A percentile compares a stretch with the other conserved stretches of the same genome.
These are phyloP conservation scores for Semotilus atromaculatus DNA, from an alignment of 2,797 vertebrate genomes.

Conservation along the genomic window DNA sequence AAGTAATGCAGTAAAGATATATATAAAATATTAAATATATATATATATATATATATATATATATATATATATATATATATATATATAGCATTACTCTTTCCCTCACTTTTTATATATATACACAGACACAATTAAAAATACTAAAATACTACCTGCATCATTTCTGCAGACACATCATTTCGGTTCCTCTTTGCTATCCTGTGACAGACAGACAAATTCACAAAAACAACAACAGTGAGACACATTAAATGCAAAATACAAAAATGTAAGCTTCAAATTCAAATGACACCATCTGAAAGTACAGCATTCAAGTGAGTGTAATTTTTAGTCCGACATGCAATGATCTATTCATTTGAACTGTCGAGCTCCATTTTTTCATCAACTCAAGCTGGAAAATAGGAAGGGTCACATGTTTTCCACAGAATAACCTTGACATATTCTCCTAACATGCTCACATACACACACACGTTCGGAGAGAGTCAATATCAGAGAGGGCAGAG, in stretches of 20 bases:
- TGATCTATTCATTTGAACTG: slow-evolving; percentile 44
- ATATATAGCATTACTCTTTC: too few relatives aligned
- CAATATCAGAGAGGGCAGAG: slow-evolving; percentile 16
- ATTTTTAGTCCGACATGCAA: slow-evolving; percentile 32
- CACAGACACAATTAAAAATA: slow-evolving; percentile 6
- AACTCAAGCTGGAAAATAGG: slow-evolving; percentile 33
- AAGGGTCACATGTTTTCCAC: slow-evolving; percentile 35
- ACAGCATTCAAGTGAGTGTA: slow-evolving; percentile 11
- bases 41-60: too few relatives aligned
- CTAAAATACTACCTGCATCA: slow-evolving; percentile 30
- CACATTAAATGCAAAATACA: background rate
- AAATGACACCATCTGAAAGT: slow-evolving; percentile 11
- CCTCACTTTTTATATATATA: too few relatives aligned
- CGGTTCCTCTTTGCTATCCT: slow-evolving; percentile 36
- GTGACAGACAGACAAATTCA: slow-evolving; percentile 43
- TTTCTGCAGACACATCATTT: slow-evolving; percentile 32
- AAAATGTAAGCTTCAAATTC: slow-evolving; percentile 1
- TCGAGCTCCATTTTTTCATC: slow-evolving; percentile 49
- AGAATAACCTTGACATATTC: slow-evolving; percentile 33
- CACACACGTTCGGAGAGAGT: slow-evolving; percentile 1
- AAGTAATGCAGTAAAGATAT: background rate
- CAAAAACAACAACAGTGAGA: slow-evolving; percentile 31
- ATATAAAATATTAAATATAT: too few relatives aligned
- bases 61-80: background rate
- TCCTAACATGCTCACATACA: slow-evolving; percentile 20